phyloP scores from a whole-genome alignment of 2,113 vertebrate species.

The Octodon degus region DNA sequence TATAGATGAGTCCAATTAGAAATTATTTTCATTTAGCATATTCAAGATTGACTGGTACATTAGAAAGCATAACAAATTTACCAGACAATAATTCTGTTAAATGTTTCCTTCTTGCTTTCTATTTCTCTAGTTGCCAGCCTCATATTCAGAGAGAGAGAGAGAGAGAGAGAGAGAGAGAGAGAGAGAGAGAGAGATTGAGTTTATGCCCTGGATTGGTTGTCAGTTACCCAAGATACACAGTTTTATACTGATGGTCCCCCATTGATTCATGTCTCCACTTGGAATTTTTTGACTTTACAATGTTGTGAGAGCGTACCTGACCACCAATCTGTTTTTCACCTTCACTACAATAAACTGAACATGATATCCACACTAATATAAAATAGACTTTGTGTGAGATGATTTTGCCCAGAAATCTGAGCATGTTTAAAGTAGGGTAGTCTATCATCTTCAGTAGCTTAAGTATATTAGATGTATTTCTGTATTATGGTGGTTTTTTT shows the following conservation, averaged over 20 bases:
- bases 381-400: neutral
- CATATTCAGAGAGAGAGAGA: neutral
- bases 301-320: neutral
- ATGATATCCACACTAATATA: neutral
- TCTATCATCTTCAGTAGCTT: neutral
- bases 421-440: neutral
- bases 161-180: neutral
- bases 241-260: neutral
- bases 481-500: neutral
- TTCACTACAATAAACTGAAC: neutral
- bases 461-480: neutral
- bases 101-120: constrained; percentile 33
- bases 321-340: neutral
- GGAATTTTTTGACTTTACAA: neutral
- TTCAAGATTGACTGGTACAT: constrained; percentile 28
- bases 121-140: neutral
- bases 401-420: neutral
- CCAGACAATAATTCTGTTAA: constrained; percentile 31
- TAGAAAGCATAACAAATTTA: constrained; percentile 45
- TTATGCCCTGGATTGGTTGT: neutral
- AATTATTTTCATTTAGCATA: constrained; percentile 48
- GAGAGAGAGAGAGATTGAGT: neutral
- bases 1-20: constrained; percentile 49
- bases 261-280: neutral
- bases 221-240: neutral